Conservation (phyloP, 2,797 vertebrate genomes). For the Manis javanica region DNA sequence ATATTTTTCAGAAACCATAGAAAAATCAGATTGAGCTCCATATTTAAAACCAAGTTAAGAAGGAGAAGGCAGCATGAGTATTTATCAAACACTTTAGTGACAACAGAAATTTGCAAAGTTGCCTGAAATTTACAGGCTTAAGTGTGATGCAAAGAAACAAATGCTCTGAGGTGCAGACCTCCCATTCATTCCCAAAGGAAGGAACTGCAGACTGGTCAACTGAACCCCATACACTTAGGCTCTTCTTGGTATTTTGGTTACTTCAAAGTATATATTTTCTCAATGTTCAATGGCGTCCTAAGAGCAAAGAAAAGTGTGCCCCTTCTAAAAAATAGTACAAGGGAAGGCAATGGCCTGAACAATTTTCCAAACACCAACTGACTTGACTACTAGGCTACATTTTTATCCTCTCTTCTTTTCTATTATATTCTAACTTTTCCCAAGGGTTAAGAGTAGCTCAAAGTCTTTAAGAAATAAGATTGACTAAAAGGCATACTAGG, state of each 20-base stretch:
- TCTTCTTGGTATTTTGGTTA: background rate
- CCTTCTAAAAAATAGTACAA: background rate
- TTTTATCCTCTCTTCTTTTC: constrained; percentile 16
- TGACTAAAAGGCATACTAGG: constrained; percentile 10
- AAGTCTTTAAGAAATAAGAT: constrained; percentile 53
- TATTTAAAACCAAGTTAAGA: background rate
- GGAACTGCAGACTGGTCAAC: background rate
- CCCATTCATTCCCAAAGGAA: background rate
- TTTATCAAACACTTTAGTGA: background rate
- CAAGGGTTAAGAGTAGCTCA: constrained; percentile 57
- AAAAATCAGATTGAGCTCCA: background rate
- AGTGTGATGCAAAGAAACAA: background rate
- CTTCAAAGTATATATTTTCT: background rate
- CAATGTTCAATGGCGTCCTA: background rate
- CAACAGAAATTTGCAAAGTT: background rate
- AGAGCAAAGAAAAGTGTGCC: background rate
- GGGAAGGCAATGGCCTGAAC: background rate
- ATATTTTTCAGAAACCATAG: background rate
- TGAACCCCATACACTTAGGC: background rate
- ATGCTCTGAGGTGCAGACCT: background rate
- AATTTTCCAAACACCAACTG: background rate
- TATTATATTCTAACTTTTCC: constrained; percentile 33
- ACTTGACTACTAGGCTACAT: background rate
- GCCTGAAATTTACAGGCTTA: background rate
- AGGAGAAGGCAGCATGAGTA: background rate